Base-by-base conservation (phyloP, 2,797 vertebrate species). In the Sarcophilus harrisii region DNA sequence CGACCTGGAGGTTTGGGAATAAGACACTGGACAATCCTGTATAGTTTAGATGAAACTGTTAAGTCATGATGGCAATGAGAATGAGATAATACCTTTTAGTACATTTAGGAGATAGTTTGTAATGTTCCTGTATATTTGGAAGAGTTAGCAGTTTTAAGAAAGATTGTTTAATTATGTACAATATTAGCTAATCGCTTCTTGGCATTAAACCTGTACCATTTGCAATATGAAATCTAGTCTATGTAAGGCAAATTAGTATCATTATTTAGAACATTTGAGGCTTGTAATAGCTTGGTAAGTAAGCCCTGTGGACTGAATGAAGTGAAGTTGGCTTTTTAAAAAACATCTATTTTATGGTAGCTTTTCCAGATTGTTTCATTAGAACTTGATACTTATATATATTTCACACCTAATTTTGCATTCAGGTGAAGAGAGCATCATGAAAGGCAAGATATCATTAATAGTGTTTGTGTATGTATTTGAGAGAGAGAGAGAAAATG, bases 81-180 rank as follows among this genome's bases (percentile, higher is more conserved):
- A 59, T 18, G 54, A 24, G 6, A 38, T 60, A 1, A 5, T 91
- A 9, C n/a, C 58, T 73, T 91, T 93, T 95, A 28, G 49, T 57
- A 38, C 14, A 28, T 18, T 93, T 92, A 93, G 58, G 95, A 94
- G 52, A 24, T 95, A 32, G 52, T 95, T 1, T 30, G 21, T 32
- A 91, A 55, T 91, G 24, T 10, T 73, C 12, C 58, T 96, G 45
- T 4, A 54, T 32, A 59, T 59, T 16, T 29, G 24, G 14, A 90
- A 28, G 60, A 18, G 55, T 45, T 9, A 87, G 49, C 60, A 89
- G 49, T 58, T 94, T 92, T 73, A 87, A 90, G 90, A 96, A 95
- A 49, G 91, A 54, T n/a, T 94, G 29, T 92, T 96, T 38, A 60
- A 4, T 96, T 60, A 92, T 58, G 28, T 90, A 62, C 60, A 94